Evolutionary conservation across 2,113 vertebrate genomes (phyloP).

Genomic region (Oxyura jamaicensis): DNA sequence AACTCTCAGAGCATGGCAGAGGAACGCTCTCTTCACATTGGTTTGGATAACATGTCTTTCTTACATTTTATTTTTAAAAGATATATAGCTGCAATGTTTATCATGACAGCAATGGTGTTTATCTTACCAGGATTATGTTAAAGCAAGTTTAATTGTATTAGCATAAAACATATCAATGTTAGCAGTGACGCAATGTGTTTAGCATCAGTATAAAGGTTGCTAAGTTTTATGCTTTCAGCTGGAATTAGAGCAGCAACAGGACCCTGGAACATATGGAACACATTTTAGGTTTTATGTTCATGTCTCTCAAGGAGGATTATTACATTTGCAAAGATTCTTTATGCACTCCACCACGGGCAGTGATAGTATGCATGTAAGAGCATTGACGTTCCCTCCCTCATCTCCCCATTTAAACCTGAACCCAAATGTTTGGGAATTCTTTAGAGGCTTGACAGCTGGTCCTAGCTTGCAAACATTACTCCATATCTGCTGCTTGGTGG

Average conservation of each 20-base stretch:
- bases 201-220: constrained; percentile 82
- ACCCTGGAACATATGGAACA: constrained; percentile 79
- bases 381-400: background rate
- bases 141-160: constrained; percentile 78
- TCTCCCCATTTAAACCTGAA: constrained; percentile 63
- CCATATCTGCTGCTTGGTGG: constrained; percentile 66
- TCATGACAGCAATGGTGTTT: constrained; percentile 78
- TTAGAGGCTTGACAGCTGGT: constrained; percentile 70
- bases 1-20: background rate
- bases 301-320: constrained; percentile 78
- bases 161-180: constrained; percentile 71
- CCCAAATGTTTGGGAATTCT: constrained; percentile 51
- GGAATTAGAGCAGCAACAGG: constrained; percentile 72
- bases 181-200: constrained; percentile 81
- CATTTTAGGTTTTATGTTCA: constrained; percentile 73
- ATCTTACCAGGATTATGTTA: constrained; percentile 74
- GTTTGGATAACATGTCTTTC: constrained; percentile 70
- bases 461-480: constrained; percentile 63
- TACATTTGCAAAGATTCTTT: constrained; percentile 69
- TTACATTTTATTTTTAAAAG: background rate
- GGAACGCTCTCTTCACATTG: background rate
- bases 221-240: constrained; percentile 78
- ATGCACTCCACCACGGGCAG: constrained; percentile 7
- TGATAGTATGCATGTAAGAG: background rate
- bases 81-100: constrained; percentile 69